Evolutionary conservation across 2,113 vertebrate species (phyloP).

Genomic region (Nicator chloris): DNA sequence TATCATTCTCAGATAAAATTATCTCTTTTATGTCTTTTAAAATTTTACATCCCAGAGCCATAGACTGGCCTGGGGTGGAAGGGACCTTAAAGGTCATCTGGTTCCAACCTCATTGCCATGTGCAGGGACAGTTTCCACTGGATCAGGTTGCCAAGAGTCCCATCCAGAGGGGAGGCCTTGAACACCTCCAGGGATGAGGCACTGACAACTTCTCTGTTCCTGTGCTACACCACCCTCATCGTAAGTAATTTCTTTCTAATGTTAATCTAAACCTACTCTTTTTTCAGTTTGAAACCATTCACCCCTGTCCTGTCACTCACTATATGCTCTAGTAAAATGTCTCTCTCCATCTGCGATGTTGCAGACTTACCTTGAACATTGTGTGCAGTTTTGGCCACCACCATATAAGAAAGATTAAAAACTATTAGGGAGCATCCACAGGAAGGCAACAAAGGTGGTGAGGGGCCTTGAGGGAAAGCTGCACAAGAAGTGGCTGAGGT

Average conservation of each 20-base stretch:
- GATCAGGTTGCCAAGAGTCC: neutral
- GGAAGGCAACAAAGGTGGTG: too few species aligned
- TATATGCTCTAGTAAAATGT: neutral
- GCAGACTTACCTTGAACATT: neutral
- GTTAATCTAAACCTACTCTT: neutral
- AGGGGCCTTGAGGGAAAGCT: neutral
- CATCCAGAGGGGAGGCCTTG: neutral
- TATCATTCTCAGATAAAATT: neutral
- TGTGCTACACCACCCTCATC: neutral
- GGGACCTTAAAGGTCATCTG: neutral
- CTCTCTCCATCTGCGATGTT: fast-evolving
- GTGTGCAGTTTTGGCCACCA: neutral
- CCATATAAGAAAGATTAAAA: neutral
- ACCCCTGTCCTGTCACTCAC: neutral
- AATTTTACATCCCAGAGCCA: neutral
- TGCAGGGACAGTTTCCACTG: too few species aligned
- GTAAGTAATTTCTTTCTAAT: neutral
- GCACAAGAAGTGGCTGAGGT: neutral
- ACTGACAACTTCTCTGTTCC: neutral
- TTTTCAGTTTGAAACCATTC: neutral
- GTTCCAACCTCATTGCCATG: neutral
- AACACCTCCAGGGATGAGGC: neutral
- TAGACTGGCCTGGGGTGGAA: neutral
- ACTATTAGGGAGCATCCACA: neutral
- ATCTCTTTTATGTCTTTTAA: neutral